Percentiles rank a stretch among this genome's conserved stretches.
phyloP scores from a whole-genome alignment of 2,113 vertebrate genomes.

The Onychostoma macrolepis region DNA sequence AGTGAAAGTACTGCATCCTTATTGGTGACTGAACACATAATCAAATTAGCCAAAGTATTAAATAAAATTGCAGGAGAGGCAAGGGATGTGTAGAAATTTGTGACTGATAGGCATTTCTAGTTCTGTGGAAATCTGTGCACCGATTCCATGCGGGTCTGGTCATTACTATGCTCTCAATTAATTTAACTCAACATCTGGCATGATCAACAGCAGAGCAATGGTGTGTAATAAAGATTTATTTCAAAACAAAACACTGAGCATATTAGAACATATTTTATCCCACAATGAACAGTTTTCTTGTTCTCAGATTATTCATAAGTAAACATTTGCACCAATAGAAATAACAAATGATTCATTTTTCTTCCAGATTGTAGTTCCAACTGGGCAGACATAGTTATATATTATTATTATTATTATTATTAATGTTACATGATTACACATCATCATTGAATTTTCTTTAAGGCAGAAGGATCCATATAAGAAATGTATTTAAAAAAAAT shows the following conservation, averaged over 20 bases:
- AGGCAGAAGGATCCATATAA: neutral
- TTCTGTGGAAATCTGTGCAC: neutral
- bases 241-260: conserved; percentile 23
- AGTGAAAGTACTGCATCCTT: neutral
- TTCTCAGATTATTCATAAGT: neutral
- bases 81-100: neutral
- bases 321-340: conserved; percentile 22
- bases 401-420: neutral
- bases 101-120: neutral
- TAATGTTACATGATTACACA: neutral
- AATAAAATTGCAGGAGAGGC: neutral
- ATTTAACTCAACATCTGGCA: conserved; percentile 51
- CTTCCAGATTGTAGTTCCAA: neutral
- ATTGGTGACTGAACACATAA: neutral
- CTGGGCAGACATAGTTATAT: neutral
- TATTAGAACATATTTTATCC: conserved; percentile 4
- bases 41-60: neutral
- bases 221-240: conserved; percentile 40
- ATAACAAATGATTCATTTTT: neutral
- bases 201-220: conserved; percentile 37
- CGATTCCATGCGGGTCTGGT: neutral
- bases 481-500: neutral
- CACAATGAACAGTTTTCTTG: neutral
- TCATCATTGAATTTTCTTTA: neutral
- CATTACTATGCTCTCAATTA: conserved; percentile 46